phyloP scores from a whole-genome alignment of 1,140 invertebrate species.

The Drosophila yakuba region DNA sequence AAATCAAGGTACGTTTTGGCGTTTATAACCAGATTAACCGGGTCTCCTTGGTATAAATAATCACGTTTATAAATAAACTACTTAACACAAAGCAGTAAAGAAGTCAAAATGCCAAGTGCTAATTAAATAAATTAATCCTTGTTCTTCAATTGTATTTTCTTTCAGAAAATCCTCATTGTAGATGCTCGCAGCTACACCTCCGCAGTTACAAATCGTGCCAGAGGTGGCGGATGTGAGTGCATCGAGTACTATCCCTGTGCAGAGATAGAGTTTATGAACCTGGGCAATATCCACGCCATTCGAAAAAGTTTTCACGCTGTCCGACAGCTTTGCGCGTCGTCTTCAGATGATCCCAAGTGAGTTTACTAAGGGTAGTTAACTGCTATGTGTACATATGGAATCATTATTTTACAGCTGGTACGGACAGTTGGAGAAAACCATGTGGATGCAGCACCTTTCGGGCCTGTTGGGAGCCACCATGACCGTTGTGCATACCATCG shows the following conservation, averaged over 20 bases:
- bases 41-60: too few relatives aligned
- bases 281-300: conserved; percentile 98
- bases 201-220: conserved; percentile 96
- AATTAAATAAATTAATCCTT: too few relatives aligned
- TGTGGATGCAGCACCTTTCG: conserved; percentile 96
- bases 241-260: conserved; percentile 97
- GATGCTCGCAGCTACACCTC: conserved; percentile 98
- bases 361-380: conserved; percentile 31
- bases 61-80: too few relatives aligned
- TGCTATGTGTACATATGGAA: too few relatives aligned
- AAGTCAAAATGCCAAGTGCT: too few relatives aligned
- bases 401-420: conserved; percentile 89
- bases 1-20: conserved; percentile 59
- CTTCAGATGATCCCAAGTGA: conserved; percentile 92
- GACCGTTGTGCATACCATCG: conserved; percentile 92
- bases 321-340: conserved; percentile 90
- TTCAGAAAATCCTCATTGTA: conserved; percentile 94
- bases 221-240: conserved; percentile 98
- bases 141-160: conserved; percentile 8
- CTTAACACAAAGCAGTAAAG: too few relatives aligned
- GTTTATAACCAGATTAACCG: background rate
- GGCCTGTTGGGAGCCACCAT: conserved; percentile 92
- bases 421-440: conserved; percentile 93
- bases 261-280: conserved; percentile 98
- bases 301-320: conserved; percentile 93